Base-by-base conservation (phyloP, 2,797 vertebrate genomes). In the Lepus oiostolus region DNA sequence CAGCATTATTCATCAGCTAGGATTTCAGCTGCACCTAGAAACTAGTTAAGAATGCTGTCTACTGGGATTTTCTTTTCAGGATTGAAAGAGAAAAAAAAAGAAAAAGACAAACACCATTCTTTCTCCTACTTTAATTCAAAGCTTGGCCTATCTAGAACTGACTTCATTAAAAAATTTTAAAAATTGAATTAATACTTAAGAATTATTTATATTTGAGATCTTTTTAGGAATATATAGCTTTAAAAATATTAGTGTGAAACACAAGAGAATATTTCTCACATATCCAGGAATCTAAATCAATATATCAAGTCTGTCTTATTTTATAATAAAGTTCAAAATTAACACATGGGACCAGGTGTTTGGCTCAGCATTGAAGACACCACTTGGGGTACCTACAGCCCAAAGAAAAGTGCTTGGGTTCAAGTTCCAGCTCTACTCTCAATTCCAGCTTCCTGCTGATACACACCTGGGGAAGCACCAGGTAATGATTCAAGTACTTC, bases 71-170 rank as follows among this genome's bases (percentile, higher is more conserved):
- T 67, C 63, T 50, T 83, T 75, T 89, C 28, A 70, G 62, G 8
- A 63, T 1, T 70, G 19, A 35, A 84, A 80, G 75, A 35, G 65
- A 35, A 4, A 35, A 35, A 35, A 35, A 42, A 42, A 42, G 7
- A 80, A 32, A 52, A 88, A 58, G 76, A 26, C 4, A 47, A 50
- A 67, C 35, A 80, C 38, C 62, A 89, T 86, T 42, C 79, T 76
- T 75, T 35, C 42, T 88, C 22, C 30, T 81, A 32, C 7, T 65
- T 96, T 16, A 87, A 60, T 76, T 97, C 12, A 79, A 94, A 94
- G 30, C 2, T 75, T 91, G 8, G 42, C 42, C 42, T 95, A 50
- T 28, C 50, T 91, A 88, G 52, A 92, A 88, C 52, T 81, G 10
- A 96, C 72, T 65, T 24, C 13, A 86, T 88, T 70, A 93, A 88